Evolutionary conservation across 2,113 vertebrate genomes (phyloP).

Genomic region (Cottus gobio): DNA sequence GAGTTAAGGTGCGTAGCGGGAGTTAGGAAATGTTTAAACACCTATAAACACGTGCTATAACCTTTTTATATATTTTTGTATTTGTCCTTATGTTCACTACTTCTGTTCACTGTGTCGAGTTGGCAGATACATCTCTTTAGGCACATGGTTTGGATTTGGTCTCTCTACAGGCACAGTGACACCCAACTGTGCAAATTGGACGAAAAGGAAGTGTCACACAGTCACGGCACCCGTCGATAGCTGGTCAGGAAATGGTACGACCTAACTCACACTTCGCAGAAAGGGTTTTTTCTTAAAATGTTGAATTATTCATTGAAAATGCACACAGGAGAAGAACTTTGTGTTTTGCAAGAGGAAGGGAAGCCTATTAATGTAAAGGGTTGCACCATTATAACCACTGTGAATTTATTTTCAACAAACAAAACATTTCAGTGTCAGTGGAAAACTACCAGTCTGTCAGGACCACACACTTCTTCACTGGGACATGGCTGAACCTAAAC

Average conservation of each 20-base stretch:
- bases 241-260: too few relatives aligned
- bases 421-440: not conserved
- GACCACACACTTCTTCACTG: not conserved
- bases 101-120: not conserved
- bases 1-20: too few relatives aligned
- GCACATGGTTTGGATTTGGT: not conserved
- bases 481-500: conserved; percentile 7
- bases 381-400: not conserved
- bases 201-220: not conserved
- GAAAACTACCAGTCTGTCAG: conserved; percentile 14
- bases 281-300: not conserved
- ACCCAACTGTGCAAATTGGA: not conserved
- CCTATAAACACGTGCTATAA: not conserved
- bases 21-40: not conserved
- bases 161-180: not conserved
- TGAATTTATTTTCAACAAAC: not conserved
- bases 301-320: not conserved
- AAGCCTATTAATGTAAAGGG: too few relatives aligned
- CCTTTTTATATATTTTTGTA: not conserved
- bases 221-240: not conserved
- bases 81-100: not conserved
- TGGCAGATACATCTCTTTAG: not conserved
- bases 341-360: not conserved
- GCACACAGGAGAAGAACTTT: not conserved
- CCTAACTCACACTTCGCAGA: not conserved